phyloP scores from a whole-genome alignment of 2,797 vertebrate genomes.

The Leptatherina wallacei region DNA sequence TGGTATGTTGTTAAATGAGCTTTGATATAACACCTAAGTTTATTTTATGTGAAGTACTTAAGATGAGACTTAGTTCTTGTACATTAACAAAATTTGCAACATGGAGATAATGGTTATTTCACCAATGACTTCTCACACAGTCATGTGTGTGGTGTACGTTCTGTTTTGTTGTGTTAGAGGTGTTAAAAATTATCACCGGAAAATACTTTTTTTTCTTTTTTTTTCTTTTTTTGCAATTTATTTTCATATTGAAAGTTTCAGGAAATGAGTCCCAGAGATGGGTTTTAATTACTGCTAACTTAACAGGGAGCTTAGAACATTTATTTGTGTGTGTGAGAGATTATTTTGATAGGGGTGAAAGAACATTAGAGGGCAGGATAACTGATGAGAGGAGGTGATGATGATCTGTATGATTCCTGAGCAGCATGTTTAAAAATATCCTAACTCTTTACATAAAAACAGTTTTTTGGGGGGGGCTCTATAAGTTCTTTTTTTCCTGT shows the following conservation, averaged over 20 bases:
- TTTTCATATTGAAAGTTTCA: background rate
- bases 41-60: conserved; percentile 28
- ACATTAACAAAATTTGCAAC: background rate
- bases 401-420: background rate
- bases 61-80: conserved; percentile 42
- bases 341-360: background rate
- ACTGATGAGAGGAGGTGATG: background rate
- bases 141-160: too few relatives aligned
- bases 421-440: background rate
- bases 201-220: too few relatives aligned
- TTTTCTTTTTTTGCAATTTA: background rate
- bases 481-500: background rate
- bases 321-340: background rate
- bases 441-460: background rate
- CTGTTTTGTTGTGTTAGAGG: too few relatives aligned
- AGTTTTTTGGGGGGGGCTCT: background rate
- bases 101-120: background rate
- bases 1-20: conserved; percentile 32
- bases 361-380: conserved; percentile 1
- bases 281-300: background rate
- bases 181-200: too few relatives aligned
- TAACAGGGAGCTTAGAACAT: background rate
- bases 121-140: too few relatives aligned
- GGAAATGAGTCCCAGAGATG: background rate
- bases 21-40: conserved; percentile 7